These are phyloP conservation scores for Botia almorhae DNA, from an alignment of 2,797 vertebrate species.

Conservation along the genomic window DNA sequence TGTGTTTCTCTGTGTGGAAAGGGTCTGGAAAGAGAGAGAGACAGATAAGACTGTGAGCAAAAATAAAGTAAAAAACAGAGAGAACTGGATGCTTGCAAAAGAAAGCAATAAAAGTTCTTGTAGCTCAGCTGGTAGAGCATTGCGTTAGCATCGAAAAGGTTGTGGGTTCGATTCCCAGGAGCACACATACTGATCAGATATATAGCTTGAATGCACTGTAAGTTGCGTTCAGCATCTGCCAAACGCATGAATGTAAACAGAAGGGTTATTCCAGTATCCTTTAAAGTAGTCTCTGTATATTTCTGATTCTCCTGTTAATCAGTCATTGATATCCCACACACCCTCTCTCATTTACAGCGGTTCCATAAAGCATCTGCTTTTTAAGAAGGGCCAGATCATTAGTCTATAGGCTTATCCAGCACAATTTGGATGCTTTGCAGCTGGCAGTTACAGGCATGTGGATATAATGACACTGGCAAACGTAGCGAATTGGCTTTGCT, in stretches of 20 bases:
- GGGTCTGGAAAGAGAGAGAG: background rate
- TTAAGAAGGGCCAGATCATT: constrained; percentile 25
- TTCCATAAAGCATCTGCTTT: constrained; percentile 11
- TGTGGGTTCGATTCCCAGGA: background rate
- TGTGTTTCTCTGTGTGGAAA: constrained; percentile 8
- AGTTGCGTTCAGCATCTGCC: no score
- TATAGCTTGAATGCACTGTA: no score
- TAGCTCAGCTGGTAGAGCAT: no score
- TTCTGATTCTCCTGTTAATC: constrained; percentile 2
- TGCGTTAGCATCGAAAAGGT: background rate
- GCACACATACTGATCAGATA: no score
- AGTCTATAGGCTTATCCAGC: constrained; percentile 32
- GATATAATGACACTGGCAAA: constrained; percentile 31
- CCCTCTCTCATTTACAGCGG: constrained; percentile 1
- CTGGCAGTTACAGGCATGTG: constrained; percentile 3
- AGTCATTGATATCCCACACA: background rate
- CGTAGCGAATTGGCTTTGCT: constrained; percentile 13
- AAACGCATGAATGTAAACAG: no score
- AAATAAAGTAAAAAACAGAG: background rate
- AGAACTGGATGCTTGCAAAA: background rate
- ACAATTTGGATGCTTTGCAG: constrained; percentile 26
- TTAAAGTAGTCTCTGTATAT: constrained; percentile 1
- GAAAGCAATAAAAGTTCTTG: background rate
- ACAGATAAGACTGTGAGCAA: background rate
- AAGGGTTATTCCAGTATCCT: background rate